A percentile compares a stretch with the other conserved stretches of the same genome.
Conservation (phyloP, 2,888 invertebrate genomes). For the Polietes domitor region DNA sequence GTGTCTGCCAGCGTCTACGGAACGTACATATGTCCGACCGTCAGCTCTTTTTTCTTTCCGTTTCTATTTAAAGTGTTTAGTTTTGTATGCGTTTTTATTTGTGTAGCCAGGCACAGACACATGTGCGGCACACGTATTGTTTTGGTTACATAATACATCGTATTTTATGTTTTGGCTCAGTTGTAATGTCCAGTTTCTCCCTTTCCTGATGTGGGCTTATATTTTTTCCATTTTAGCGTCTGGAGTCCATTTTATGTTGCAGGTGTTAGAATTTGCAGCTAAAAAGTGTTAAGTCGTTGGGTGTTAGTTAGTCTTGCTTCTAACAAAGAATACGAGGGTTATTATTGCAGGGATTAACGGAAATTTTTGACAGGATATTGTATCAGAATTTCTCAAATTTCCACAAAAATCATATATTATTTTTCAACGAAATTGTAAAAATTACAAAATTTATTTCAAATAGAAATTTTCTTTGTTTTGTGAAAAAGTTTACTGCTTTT, state of each 20-base stretch:
- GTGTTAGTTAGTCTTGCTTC: neutral
- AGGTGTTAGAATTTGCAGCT: slow-evolving; percentile 31
- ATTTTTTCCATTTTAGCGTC: neutral
- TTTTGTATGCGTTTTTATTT: slow-evolving; percentile 11
- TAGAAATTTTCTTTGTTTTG: too few relatives aligned
- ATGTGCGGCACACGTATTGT: slow-evolving; percentile 1
- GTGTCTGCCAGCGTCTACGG: neutral
- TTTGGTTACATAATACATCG: slow-evolving; percentile 34
- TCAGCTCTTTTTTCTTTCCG: neutral
- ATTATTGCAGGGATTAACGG: neutral
- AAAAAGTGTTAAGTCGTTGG: slow-evolving; percentile 10
- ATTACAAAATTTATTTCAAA: too few relatives aligned
- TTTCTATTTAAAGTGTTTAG: slow-evolving; percentile 12
- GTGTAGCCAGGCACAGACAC: neutral
- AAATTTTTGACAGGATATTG: too few relatives aligned
- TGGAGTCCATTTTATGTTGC: slow-evolving; percentile 6
- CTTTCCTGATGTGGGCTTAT: neutral
- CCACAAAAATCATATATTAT: too few relatives aligned
- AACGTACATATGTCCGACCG: neutral
- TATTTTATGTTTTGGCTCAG: slow-evolving; percentile 27
- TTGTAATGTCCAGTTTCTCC: slow-evolving; percentile 2
- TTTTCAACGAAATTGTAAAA: too few relatives aligned
- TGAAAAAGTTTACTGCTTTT: too few relatives aligned
- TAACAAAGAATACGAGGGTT: neutral
- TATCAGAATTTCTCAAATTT: too few relatives aligned